These are phyloP conservation scores for Eretmochelys imbricata DNA, from an alignment of 2,113 vertebrate genomes.

Conservation along the genomic window DNA sequence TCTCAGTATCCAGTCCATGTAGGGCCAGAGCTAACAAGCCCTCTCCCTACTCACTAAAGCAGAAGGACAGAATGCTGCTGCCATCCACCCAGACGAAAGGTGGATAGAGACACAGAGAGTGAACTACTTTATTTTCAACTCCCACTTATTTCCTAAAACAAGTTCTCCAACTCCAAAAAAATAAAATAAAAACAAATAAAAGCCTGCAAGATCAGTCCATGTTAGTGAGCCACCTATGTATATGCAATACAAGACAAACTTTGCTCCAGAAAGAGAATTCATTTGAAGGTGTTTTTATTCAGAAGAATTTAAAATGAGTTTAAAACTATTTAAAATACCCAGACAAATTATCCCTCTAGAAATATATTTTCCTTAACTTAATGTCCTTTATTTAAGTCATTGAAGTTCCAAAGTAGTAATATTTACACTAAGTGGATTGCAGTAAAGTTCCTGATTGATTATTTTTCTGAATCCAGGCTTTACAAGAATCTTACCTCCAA, in stretches of 20 bases:
- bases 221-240: neutral
- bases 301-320: neutral
- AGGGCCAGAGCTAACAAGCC: neutral
- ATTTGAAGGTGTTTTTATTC: neutral
- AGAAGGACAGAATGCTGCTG: neutral
- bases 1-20: neutral
- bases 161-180: neutral
- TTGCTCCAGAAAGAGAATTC: neutral
- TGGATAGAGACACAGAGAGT: neutral
- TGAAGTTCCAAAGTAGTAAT: neutral
- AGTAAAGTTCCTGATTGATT: neutral
- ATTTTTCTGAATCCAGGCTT: neutral
- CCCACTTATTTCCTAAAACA: neutral
- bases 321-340: neutral
- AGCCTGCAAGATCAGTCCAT: neutral
- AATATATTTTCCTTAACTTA: neutral
- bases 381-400: neutral
- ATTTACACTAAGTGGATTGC: neutral
- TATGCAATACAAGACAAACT: neutral
- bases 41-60: neutral
- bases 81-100: neutral
- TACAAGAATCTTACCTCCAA: conserved; percentile 88
- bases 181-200: neutral
- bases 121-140: neutral
- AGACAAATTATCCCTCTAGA: neutral